A percentile compares a stretch with the other conserved stretches of the same genome.
Conservation (phyloP, 2,113 vertebrate genomes). For the Pitta sordida region DNA sequence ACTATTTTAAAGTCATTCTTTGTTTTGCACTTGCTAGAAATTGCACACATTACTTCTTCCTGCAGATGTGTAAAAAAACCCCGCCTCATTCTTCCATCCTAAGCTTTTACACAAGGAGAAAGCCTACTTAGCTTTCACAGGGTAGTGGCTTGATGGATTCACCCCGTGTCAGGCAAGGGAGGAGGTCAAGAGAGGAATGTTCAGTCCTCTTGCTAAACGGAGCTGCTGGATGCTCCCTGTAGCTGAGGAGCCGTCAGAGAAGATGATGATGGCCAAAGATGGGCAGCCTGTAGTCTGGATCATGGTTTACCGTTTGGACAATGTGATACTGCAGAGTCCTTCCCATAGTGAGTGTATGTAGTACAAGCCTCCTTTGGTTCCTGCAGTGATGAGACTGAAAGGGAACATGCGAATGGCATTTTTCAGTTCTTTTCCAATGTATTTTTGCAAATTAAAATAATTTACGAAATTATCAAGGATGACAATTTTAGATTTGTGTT, state of each 20-base stretch:
- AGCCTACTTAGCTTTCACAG: neutral
- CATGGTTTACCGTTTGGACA: rapidly evolving
- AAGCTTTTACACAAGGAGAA: neutral
- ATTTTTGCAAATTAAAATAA: neutral
- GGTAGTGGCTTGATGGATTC: neutral
- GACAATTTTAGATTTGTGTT: neutral
- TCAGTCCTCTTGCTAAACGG: neutral
- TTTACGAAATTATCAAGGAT: neutral
- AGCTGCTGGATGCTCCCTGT: neutral
- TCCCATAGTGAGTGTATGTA: rapidly evolving
- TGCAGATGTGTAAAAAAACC: neutral
- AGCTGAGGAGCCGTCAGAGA: neutral
- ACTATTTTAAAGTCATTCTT: neutral
- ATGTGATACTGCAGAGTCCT: neutral
- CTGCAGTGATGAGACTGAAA: neutral
- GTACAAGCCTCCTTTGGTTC: neutral
- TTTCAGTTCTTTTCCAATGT: neutral
- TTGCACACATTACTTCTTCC: neutral
- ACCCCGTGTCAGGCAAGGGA: neutral
- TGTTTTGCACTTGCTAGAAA: neutral
- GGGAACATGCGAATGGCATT: neutral
- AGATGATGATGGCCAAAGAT: neutral
- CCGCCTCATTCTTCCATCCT: neutral
- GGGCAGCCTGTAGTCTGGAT: neutral
- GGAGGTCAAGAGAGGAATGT: no score